Base-by-base conservation (phyloP, 2,113 vertebrate species). In the Amblyopsis rosae region DNA sequence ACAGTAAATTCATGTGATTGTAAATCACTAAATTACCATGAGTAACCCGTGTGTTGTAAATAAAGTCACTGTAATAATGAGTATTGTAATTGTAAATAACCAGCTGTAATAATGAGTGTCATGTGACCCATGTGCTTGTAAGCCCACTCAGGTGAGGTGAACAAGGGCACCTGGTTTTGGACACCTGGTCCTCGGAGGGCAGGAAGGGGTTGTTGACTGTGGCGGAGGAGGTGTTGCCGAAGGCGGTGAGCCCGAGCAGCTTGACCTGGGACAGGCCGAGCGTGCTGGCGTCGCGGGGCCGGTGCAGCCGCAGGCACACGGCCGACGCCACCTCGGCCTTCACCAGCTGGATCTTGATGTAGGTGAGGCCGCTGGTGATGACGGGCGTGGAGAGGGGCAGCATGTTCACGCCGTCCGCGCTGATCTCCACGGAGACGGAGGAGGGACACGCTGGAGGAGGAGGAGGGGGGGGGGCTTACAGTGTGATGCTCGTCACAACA, bases 131-230 rank as follows among this genome's bases (percentile, higher is more conserved):
- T 50, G 48, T 50, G 48, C 12, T 9, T 50, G 48, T 50, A 6
- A 7, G 3, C 33, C 4, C 17, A 19, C 19, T 26, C 26, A 26
- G 26, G 26, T 26, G 2, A 26, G 26, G 26, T 26, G 26, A 26
- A 26, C 26, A 26, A 26, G 26, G 12, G 32, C 79, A 99, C 98
- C 97, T 99, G 59, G 98, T 99, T 93, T 99, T 99, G 55, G 98
- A 99, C 65, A 99, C 97, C 75, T 99, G 98, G 89, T 99, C 98
- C 91, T 99, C 98, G 12, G 97, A 98, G 8, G 98, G 97, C 74
- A 99, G 94, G 84, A 99, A 99, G 1, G 98, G 98, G 82, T 99
- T 99, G 84, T 97, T 99, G 77, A 99, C 96, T 0, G 98, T 99
- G 70, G 98, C 96, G 48, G 97, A 99, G 3, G 98, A 99, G 11